Conservation (phyloP, 2,888 invertebrate genomes). For the Microctonus hyperodae region DNA sequence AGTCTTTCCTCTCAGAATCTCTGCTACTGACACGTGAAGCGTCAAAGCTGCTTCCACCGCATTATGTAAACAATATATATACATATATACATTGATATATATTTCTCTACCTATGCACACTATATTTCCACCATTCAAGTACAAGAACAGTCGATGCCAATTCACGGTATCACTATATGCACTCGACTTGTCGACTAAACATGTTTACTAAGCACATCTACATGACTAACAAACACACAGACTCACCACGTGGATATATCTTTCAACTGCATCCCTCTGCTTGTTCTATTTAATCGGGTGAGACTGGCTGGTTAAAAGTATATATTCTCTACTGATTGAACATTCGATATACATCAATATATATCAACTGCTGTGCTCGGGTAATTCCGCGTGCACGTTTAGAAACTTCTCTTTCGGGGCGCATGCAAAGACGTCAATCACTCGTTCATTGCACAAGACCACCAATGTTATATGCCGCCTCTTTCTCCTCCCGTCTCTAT, state of each 20-base stretch:
- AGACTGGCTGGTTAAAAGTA: background rate
- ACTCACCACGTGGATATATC: background rate
- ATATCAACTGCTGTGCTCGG: conserved; percentile 11
- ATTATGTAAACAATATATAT: background rate
- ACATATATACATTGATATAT: background rate
- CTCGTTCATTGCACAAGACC: conserved; percentile 6
- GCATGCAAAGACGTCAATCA: conserved; percentile 20
- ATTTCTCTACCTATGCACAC: background rate
- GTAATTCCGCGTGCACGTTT: background rate
- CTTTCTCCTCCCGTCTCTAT: background rate
- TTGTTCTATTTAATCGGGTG: conserved; percentile 2
- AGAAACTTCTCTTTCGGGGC: conserved; percentile 7
- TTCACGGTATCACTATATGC: background rate
- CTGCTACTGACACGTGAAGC: background rate
- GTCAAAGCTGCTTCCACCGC: background rate
- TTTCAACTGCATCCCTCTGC: background rate
- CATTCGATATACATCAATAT: conserved; percentile 10
- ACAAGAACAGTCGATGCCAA: background rate
- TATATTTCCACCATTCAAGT: conserved; percentile 1
- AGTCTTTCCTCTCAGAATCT: conserved; percentile 5
- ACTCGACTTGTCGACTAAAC: background rate
- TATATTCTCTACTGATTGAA: background rate
- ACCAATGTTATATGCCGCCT: background rate
- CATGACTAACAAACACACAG: background rate
- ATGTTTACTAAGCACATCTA: background rate